Conservation (phyloP, 2,797 vertebrate genomes). For the Chelonia mydas region DNA sequence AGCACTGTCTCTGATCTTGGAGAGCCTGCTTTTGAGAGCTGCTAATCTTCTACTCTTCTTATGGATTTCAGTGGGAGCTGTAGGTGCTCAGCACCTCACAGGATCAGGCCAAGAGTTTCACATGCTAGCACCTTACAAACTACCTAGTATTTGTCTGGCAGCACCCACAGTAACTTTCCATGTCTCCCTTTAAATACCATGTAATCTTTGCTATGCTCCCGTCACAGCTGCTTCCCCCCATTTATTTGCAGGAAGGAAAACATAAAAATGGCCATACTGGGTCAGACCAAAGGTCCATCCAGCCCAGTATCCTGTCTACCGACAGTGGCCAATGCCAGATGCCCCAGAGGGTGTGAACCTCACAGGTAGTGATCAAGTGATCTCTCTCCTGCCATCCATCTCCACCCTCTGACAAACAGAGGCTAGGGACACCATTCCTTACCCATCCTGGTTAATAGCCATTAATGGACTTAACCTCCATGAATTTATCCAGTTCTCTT, state of each 20-base stretch:
- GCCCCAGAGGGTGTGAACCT: too few relatives aligned
- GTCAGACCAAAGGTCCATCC: too few relatives aligned
- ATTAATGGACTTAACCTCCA: too few relatives aligned
- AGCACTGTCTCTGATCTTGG: neutral
- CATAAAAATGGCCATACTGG: too few relatives aligned
- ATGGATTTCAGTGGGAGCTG: neutral
- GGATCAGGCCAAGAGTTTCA: neutral
- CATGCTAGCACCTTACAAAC: neutral
- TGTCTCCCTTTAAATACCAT: rapidly evolving
- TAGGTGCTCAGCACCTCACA: neutral
- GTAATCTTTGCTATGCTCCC: neutral
- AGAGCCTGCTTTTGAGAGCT: neutral
- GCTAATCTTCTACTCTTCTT: neutral
- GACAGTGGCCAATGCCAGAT: too few relatives aligned
- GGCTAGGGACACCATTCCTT: too few relatives aligned
- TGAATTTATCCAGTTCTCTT: too few relatives aligned
- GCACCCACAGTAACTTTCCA: neutral
- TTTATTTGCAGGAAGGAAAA: neutral
- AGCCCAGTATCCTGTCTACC: too few relatives aligned
- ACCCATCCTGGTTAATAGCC: too few relatives aligned
- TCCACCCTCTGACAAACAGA: too few relatives aligned
- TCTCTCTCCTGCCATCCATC: too few relatives aligned
- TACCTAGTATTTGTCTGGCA: neutral
- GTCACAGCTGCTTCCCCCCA: neutral
- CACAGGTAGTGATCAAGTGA: too few relatives aligned